Conservation (phyloP, 2,113 vertebrate genomes). For the Marmota flaviventris region DNA sequence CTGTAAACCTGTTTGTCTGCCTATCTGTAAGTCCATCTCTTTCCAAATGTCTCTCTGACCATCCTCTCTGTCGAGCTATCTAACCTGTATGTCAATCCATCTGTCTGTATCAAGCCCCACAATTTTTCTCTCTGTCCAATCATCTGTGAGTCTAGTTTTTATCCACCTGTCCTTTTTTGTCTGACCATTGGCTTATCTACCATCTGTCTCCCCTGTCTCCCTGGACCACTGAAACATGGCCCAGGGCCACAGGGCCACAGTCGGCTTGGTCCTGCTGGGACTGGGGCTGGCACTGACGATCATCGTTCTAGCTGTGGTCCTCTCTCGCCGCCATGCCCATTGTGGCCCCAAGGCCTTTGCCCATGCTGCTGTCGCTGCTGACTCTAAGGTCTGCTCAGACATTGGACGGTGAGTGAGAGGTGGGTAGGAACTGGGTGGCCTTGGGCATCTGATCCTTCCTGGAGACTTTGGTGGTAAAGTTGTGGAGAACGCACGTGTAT, state of each 20-base stretch:
- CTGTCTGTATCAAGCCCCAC: neutral
- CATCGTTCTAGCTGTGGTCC: neutral
- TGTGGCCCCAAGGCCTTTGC: constrained; percentile 63
- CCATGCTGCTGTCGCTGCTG: neutral
- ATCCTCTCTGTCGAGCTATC: neutral
- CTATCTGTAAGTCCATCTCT: neutral
- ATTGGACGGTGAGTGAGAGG: constrained; percentile 78
- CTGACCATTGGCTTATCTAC: neutral
- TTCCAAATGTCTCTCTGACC: neutral
- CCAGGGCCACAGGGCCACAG: fast-evolving
- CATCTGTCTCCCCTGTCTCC: neutral
- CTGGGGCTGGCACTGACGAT: constrained; percentile 62
- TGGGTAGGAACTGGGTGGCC: neutral
- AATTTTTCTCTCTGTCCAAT: neutral
- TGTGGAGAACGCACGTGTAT: neutral
- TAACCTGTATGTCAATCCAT: neutral
- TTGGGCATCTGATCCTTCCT: neutral
- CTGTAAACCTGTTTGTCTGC: neutral
- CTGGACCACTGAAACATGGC: constrained; percentile 58
- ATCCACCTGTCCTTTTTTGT: neutral
- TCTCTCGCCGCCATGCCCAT: neutral
- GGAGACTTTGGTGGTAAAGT: neutral
- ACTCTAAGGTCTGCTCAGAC: constrained; percentile 78
- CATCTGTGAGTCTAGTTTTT: neutral
- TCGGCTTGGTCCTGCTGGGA: constrained; percentile 65